A percentile compares a stretch with the other conserved stretches of the same genome.
Evolutionary conservation across 2,888 invertebrate species (phyloP).

Genomic region (Eumerus sabulonum): DNA sequence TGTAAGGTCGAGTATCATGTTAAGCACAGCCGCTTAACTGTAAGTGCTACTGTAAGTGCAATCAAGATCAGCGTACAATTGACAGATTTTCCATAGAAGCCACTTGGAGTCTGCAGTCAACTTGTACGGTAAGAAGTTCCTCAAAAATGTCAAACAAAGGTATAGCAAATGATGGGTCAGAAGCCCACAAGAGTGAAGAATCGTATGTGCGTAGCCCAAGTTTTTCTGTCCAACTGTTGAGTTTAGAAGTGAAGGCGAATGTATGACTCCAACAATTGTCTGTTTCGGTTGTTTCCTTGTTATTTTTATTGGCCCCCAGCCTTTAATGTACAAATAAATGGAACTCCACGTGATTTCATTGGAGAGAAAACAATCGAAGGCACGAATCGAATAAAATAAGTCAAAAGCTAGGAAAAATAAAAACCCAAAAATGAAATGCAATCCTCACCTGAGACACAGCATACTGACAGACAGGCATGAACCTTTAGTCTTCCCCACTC

Average conservation of each 20-base stretch:
- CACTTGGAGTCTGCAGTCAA: no score
- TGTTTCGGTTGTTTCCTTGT: slow-evolving; percentile 16
- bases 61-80: no score
- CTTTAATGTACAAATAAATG: slow-evolving; percentile 64
- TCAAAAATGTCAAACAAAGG: no score
- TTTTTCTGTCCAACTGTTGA: background rate
- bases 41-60: no score
- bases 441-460: slow-evolving; percentile 17
- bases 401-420: no score
- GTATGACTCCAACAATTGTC: slow-evolving; percentile 2
- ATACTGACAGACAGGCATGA: slow-evolving; percentile 31
- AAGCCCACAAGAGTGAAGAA: no score
- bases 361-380: slow-evolving; percentile 43
- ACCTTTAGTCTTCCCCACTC: slow-evolving; percentile 12
- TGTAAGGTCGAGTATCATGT: no score
- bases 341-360: slow-evolving; percentile 47
- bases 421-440: slow-evolving; percentile 30
- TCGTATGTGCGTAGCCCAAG: no score
- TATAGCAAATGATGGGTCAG: no score
- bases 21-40: no score
- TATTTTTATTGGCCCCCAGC: slow-evolving; percentile 31
- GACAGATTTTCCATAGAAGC: no score
- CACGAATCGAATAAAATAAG: slow-evolving; percentile 45
- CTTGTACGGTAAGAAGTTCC: no score
- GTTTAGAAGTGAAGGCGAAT: slow-evolving; percentile 36